Base-by-base conservation (phyloP, 1,140 invertebrate genomes). In the Mactra quadrangularis region DNA sequence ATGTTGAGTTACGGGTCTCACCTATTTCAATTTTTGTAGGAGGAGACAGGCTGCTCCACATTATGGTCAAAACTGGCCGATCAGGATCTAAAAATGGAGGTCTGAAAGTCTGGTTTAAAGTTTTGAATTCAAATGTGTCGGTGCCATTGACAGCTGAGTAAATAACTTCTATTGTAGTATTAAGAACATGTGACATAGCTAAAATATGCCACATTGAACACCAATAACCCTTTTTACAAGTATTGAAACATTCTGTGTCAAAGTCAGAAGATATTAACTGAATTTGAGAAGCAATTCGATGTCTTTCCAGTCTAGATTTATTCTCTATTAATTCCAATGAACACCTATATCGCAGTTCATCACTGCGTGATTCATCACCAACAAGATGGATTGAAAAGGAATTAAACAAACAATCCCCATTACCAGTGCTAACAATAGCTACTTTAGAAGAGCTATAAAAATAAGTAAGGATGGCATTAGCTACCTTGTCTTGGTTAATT, bases 181-280 rank as follows among this genome's bases (percentile, higher is more conserved):
- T 57, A 1, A 74, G 50, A 1, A 74, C 3, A 35, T 74, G 55
- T 11, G 70, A 57, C 17, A 74, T 33, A 9, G 70, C 70, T 25
- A 74, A 55, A 3, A 74, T 74, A 15, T 55, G 55, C 70, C 50
- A 74, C 27, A 74, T 33, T 1, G 70, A 74, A 13, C 31, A 22
- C n/a, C 33, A 55, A 22, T 25, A 19, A n/a, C 70, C 70, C 17
- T n/a, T 38, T 50, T 50, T 50, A 4, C 1, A 17, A 50, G n/a
- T 47, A 17, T 47, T 33, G 3, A 52, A 1, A 70, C 66, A 70
- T 22, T 70, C 66, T 47, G 25, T 50, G 11, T 70, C 25, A 52
- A 27, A 70, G 4, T 52, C 66, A 3, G 66, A 45, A 15, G 22
- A 50, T 3, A 70, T 47, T 45, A 35, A 29, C 15, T 50, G 3